Conservation (phyloP, 2,888 invertebrate genomes). For the Mesorhabditis sp. region DNA sequence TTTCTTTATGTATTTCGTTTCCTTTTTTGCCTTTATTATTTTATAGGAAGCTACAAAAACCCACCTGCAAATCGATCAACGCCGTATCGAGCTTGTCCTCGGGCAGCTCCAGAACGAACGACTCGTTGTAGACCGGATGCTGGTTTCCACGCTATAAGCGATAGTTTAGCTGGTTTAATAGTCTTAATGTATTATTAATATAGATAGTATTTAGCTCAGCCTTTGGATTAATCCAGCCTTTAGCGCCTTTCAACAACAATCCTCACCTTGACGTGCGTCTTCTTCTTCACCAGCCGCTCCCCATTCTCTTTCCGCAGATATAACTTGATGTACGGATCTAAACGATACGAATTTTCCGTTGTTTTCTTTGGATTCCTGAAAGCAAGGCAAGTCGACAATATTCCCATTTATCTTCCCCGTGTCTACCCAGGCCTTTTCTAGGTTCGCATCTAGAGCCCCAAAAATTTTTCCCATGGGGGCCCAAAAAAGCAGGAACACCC, state of each 20-base stretch:
- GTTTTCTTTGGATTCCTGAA: not conserved
- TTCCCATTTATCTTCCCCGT: too few relatives aligned
- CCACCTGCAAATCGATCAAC: constrained; percentile 41
- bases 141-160: constrained; percentile 66
- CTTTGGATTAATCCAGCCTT: not conserved
- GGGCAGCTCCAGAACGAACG: constrained; percentile 94
- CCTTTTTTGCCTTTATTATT: too few relatives aligned
- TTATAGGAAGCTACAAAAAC: not conserved
- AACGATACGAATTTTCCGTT: not conserved
- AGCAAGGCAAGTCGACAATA: too few relatives aligned
- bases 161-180: not conserved
- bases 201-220: not conserved
- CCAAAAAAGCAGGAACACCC: too few relatives aligned
- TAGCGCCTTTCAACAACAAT: not conserved
- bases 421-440: too few relatives aligned
- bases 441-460: too few relatives aligned
- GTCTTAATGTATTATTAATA: not conserved
- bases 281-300: constrained; percentile 96
- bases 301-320: constrained; percentile 81
- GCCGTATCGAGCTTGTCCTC: constrained; percentile 31
- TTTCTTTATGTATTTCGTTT: not conserved
- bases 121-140: constrained; percentile 97
- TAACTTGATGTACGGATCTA: constrained; percentile 93
- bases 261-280: constrained; percentile 91
- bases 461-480: too few relatives aligned